Conservation (phyloP, 2,888 invertebrate species). For the Uloborus plumipes region DNA sequence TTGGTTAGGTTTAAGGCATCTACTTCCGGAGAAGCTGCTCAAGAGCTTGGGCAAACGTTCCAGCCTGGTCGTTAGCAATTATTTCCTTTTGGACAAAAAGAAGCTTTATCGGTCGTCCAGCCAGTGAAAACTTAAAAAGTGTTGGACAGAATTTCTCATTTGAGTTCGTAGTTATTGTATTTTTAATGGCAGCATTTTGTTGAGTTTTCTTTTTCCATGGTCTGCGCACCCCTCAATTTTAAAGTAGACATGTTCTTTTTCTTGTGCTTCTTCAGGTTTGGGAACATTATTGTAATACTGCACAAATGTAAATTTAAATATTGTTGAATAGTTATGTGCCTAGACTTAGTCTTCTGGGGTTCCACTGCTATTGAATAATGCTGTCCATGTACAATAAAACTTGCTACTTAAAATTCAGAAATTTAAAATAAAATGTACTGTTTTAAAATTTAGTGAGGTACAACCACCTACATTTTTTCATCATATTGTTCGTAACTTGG, state of each 20-base stretch:
- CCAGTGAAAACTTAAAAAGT: constrained; percentile 27
- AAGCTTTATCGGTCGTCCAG: constrained; percentile 83
- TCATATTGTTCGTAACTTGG: no score
- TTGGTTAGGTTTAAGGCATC: constrained; percentile 90
- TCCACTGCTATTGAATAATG: no score
- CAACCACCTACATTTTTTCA: no score
- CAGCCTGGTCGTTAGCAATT: constrained; percentile 89
- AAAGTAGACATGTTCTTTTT: constrained; percentile 12
- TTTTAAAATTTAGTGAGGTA: no score
- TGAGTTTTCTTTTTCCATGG: constrained; percentile 27
- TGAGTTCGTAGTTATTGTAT: constrained; percentile 49
- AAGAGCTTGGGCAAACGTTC: constrained; percentile 89
- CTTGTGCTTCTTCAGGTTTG: no score
- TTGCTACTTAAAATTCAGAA: no score
- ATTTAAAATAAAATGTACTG: no score
- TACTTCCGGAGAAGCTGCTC: constrained; percentile 75
- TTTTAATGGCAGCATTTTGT: constrained; percentile 46
- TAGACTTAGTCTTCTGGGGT: no score
- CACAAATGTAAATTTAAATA: no score
- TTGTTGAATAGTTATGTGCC: no score
- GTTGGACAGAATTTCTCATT: constrained; percentile 20
- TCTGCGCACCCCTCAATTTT: constrained; percentile 52
- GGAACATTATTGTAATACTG: no score
- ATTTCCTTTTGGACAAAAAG: constrained; percentile 90
- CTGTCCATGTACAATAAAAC: no score